Base-by-base conservation (phyloP, 2,797 vertebrate genomes). In the Paratrypauchen microcephalus region DNA sequence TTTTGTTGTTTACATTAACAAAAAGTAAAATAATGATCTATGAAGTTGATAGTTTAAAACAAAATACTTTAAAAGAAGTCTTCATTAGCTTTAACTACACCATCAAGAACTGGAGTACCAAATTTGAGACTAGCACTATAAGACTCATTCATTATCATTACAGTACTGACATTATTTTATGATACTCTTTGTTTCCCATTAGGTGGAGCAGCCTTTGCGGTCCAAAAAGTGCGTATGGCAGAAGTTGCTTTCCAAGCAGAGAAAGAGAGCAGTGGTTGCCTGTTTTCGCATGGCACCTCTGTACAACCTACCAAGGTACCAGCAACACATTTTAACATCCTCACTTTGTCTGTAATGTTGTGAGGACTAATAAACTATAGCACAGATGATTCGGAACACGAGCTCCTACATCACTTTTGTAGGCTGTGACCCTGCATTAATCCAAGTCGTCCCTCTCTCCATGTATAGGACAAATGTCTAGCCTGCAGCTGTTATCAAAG, bases 181-280 rank as follows among this genome's bases (percentile, higher is more conserved):
- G 32, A 36, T 9, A 36, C 13, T 56, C 1, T 15, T 28, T 6
- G 76, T 0, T 47, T 63, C 56, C 21, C 23, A 52, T 41, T 68
- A 99, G 98, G 97, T 99, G 83, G 98, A 99, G 80, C 97, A 99
- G 83, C 97, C 97, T 2, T 83, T 99, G 83, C 93, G 97, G 86
- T 99, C 97, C 74, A 99, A 98, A 91, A 99, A 99, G 83, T 98
- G 97, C 6, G 98, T 99, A 0, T 99, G 98, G 98, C 96, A 99
- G 89, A 99, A 99, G 81, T 86, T 99, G 54, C 86, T 99, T 39
- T 99, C 97, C 83, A 99, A 99, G 75, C 98, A 99, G 91, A 95
- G 97, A 59, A 99, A 99, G 86, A 91, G 98, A 83, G 98, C 98
- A 0, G 98, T 99, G n/a, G 97, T 99, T 56, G 98, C 98, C 6